Conservation (phyloP, 1,140 invertebrate genomes). For the Bombyx mandarina region DNA sequence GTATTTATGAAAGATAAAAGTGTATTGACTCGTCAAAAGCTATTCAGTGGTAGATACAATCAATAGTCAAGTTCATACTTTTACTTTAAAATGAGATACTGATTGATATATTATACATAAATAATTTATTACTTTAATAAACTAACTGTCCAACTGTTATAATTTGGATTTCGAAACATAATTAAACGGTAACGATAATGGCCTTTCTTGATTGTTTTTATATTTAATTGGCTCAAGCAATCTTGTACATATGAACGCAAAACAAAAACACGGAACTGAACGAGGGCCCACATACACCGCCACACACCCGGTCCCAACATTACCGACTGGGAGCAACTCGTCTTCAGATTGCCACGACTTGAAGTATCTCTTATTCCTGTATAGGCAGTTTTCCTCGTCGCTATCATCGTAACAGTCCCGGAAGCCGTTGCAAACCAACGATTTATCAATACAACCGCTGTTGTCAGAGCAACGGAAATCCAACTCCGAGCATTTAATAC, state of each 20-base stretch:
- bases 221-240: too few relatives aligned
- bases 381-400: slow-evolving; percentile 78
- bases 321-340: slow-evolving; percentile 23
- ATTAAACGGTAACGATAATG: too few relatives aligned
- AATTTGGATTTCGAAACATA: too few relatives aligned
- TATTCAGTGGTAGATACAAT: too few relatives aligned
- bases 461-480: slow-evolving; percentile 75
- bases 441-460: slow-evolving; percentile 72
- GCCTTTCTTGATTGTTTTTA: too few relatives aligned
- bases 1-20: too few relatives aligned
- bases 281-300: slow-evolving; percentile 17
- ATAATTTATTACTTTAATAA: too few relatives aligned
- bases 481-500: slow-evolving; percentile 51
- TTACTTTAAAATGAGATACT: too few relatives aligned
- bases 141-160: too few relatives aligned
- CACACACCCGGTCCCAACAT: slow-evolving; percentile 26
- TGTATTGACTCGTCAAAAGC: too few relatives aligned
- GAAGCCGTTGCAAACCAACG: slow-evolving; percentile 76
- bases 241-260: slow-evolving; percentile 2
- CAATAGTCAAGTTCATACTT: too few relatives aligned
- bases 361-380: slow-evolving; percentile 34
- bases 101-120: too few relatives aligned
- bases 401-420: slow-evolving; percentile 80
- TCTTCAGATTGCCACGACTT: slow-evolving; percentile 15
- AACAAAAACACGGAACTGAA: slow-evolving; percentile 8